Percentiles rank a stretch among this genome's conserved stretches.
Conservation (phyloP, 2,888 invertebrate genomes). For the Odontocerum albicorne region DNA sequence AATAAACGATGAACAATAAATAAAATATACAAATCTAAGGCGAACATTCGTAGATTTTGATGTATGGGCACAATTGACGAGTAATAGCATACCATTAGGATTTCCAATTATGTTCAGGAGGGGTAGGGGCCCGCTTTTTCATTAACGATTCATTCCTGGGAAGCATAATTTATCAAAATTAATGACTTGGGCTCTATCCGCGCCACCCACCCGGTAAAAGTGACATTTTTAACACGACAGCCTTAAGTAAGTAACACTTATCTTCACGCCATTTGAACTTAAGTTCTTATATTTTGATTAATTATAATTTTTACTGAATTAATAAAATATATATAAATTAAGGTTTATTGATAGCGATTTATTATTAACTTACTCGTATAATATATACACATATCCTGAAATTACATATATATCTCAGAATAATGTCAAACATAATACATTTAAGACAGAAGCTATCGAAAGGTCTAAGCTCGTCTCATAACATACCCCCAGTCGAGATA, state of each 20-base stretch:
- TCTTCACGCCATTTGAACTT: not conserved
- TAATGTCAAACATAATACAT: too few relatives aligned
- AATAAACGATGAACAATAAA: too few relatives aligned
- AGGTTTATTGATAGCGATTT: too few relatives aligned
- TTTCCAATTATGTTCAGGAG: conserved; percentile 14
- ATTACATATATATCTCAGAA: too few relatives aligned
- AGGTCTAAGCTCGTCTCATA: too few relatives aligned
- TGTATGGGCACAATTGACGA: conserved; percentile 56
- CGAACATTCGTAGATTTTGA: conserved; percentile 10
- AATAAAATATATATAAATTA: too few relatives aligned
- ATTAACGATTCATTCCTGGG: conserved; percentile 28
- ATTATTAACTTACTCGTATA: too few relatives aligned
- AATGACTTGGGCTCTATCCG: conserved; percentile 26
- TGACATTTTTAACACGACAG: conserved; percentile 25
- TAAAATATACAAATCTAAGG: not conserved
- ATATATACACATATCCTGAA: too few relatives aligned
- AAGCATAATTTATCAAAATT: conserved; percentile 36
- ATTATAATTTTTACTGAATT: too few relatives aligned
- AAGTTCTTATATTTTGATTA: too few relatives aligned
- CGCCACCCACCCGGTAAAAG: conserved; percentile 16
- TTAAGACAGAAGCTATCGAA: too few relatives aligned
- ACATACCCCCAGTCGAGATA: too few relatives aligned
- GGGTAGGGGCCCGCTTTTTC: conserved; percentile 18
- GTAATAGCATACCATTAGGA: conserved; percentile 20
- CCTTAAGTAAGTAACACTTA: not conserved